A percentile compares a stretch with the other conserved stretches of the same genome.
Conservation (phyloP, 2,797 vertebrate species). For the Fringilla coelebs region DNA sequence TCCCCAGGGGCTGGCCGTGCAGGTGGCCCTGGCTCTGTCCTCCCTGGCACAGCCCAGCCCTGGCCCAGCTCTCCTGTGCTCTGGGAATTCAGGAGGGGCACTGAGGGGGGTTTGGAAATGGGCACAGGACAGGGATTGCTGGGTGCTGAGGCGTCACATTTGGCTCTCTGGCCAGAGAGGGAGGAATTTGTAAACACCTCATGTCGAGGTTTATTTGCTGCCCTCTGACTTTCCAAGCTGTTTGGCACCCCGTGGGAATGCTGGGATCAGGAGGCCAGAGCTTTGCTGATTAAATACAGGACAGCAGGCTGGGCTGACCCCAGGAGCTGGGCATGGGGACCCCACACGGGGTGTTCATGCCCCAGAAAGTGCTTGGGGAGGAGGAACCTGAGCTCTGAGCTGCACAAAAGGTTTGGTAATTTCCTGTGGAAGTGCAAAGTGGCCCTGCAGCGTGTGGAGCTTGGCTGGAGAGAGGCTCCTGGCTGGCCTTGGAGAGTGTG, state of each 20-base stretch:
- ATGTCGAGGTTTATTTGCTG: background rate
- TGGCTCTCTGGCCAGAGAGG: background rate
- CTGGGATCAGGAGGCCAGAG: background rate
- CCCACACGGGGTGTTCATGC: rapidly evolving
- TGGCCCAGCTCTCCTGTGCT: background rate
- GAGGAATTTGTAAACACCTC: background rate
- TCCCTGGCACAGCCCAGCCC: rapidly evolving
- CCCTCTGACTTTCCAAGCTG: background rate
- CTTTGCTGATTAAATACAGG: background rate
- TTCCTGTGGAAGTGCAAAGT: background rate
- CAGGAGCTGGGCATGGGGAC: background rate
- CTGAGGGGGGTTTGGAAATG: background rate
- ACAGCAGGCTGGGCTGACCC: background rate
- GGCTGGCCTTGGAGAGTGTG: background rate
- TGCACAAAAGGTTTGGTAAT: background rate
- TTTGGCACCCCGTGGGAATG: rapidly evolving
- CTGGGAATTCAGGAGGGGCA: background rate
- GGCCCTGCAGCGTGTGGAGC: rapidly evolving
- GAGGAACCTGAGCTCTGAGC: background rate
- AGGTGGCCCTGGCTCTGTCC: background rate
- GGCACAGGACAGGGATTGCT: background rate
- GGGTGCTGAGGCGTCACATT: background rate
- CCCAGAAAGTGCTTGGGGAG: background rate
- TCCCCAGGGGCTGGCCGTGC: no score
- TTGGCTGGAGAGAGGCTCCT: background rate